Evolutionary conservation across 2,888 invertebrate species (phyloP).

Genomic region (Tupiocoris notatus): DNA sequence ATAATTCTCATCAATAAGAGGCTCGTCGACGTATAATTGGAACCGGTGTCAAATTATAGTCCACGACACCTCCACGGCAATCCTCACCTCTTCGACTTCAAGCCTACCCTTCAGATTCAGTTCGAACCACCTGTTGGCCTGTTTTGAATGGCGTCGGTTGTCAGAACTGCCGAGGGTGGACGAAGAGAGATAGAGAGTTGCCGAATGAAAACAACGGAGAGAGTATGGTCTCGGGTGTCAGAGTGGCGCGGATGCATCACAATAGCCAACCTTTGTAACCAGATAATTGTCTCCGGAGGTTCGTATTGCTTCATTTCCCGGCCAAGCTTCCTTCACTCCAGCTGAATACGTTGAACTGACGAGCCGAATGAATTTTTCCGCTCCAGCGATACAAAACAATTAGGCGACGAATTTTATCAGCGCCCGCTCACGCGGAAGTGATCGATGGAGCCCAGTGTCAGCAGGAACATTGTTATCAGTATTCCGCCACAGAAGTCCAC

Average conservation of each 20-base stretch:
- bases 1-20: background rate
- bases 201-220: background rate
- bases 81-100: background rate
- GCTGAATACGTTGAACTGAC: background rate
- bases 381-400: background rate
- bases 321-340: background rate
- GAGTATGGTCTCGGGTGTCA: background rate
- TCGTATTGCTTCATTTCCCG: background rate
- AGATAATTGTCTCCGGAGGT: constrained; percentile 24
- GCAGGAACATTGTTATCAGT: no score
- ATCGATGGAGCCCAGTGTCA: background rate
- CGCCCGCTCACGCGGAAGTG: background rate
- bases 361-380: background rate
- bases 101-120: no score
- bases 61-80: constrained; percentile 8
- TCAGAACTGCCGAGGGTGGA: background rate
- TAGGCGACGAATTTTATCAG: background rate
- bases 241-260: constrained; percentile 21
- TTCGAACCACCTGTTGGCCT: background rate
- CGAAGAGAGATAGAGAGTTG: background rate
- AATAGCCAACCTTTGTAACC: constrained; percentile 32
- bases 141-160: background rate
- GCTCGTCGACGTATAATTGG: background rate
- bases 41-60: constrained; percentile 17
- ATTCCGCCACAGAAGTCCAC: no score